Conservation (phyloP, 2,113 vertebrate genomes). For the Xenopus tropicalis region UCB_Xtro_10.0 CM004451.2:35102001-35102500, state of each 20-base stretch:
- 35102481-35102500: too few species aligned
- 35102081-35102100: constrained; percentile 19
- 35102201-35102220: constrained; percentile 15
- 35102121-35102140: constrained; percentile 9
- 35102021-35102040: too few species aligned
- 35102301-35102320: neutral
- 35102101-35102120: constrained; percentile 25
- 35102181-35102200: constrained; percentile 25
- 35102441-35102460: too few species aligned
- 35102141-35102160: constrained; percentile 21
- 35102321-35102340: neutral
- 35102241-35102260: constrained; percentile 21
- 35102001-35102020: too few species aligned
- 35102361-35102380: constrained; percentile 5
- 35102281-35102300: neutral
- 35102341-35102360: neutral
- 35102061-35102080: constrained; percentile 21
- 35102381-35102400: neutral
- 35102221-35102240: constrained; percentile 27
- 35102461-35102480: too few species aligned
- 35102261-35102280: constrained; percentile 6
- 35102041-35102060: neutral
- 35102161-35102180: constrained; percentile 24
- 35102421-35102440: too few species aligned
- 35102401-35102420: neutral